Conservation (phyloP, 2,888 invertebrate genomes). For the Caenorhabditis drosophilae region DNA sequence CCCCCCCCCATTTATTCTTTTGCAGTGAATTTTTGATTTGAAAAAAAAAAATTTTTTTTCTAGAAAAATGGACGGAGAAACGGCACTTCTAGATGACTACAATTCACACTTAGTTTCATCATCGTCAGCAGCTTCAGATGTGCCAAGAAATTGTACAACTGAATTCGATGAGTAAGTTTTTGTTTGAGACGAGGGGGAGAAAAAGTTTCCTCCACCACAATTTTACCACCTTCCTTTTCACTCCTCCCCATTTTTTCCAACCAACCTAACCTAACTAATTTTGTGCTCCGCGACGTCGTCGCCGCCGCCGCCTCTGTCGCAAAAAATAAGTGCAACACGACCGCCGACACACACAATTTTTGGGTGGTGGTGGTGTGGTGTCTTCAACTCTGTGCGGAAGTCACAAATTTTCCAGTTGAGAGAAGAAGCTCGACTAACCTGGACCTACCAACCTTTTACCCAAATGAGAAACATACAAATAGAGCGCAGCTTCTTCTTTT, state of each 20-base stretch:
- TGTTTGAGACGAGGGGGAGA: background rate
- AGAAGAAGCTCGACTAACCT: background rate
- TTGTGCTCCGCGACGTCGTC: background rate
- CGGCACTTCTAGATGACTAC: conserved; percentile 32
- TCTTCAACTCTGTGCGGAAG: no score
- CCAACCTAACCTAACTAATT: background rate
- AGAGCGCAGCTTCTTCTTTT: background rate
- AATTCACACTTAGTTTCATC: conserved; percentile 33
- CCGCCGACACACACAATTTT: no score
- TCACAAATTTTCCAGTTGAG: conserved; percentile 5
- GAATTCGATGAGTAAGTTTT: conserved; percentile 26
- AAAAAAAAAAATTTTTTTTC: conserved; percentile 9
- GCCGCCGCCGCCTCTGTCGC: background rate
- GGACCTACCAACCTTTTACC: background rate
- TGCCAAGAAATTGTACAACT: conserved; percentile 16
- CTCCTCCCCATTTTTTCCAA: background rate
- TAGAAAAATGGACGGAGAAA: conserved; percentile 37
- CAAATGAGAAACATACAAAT: background rate
- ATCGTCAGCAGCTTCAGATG: conserved; percentile 30
- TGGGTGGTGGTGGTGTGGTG: no score
- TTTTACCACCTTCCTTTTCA: background rate
- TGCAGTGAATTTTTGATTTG: background rate
- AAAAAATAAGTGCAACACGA: no score
- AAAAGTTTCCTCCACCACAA: background rate
- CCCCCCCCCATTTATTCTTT: background rate